Evolutionary conservation across 1,140 invertebrate genomes (phyloP).

Genomic region (Aphaenogaster rudis): DNA sequence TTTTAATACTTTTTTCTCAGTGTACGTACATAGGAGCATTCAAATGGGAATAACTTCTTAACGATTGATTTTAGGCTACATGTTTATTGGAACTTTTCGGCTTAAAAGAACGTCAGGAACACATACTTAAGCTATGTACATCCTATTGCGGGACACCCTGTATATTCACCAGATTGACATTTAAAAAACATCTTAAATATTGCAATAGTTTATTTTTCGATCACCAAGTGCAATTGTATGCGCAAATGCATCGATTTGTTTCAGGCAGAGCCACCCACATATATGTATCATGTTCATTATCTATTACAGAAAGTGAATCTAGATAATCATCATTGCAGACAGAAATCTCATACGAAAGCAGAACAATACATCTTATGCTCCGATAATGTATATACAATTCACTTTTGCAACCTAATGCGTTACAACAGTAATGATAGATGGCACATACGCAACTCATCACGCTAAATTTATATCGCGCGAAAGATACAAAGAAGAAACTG

Average conservation of each 20-base stretch:
- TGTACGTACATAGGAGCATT: too few relatives aligned
- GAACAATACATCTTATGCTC: background rate
- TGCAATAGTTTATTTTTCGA: background rate
- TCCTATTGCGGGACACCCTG: too few relatives aligned
- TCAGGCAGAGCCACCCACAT: background rate
- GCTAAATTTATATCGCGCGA: conserved; percentile 37
- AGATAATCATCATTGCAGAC: background rate
- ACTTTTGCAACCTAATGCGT: background rate
- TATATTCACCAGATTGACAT: background rate
- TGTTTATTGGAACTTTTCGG: too few relatives aligned
- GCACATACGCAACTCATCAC: conserved; percentile 17
- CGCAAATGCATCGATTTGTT: background rate
- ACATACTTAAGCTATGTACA: too few relatives aligned
- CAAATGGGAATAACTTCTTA: too few relatives aligned
- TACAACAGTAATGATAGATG: background rate
- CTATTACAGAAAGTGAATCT: background rate
- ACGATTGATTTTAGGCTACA: too few relatives aligned
- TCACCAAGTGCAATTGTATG: background rate
- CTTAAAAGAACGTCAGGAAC: too few relatives aligned
- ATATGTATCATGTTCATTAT: background rate
- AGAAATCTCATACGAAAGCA: background rate
- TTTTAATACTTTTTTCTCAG: too few relatives aligned
- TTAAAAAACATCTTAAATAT: background rate
- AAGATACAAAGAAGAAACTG: background rate
- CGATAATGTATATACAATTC: background rate